A percentile compares a stretch with the other conserved stretches of the same genome.
phyloP scores from a whole-genome alignment of 1,140 invertebrate genomes.

The Globodera rostochiensis region DNA sequence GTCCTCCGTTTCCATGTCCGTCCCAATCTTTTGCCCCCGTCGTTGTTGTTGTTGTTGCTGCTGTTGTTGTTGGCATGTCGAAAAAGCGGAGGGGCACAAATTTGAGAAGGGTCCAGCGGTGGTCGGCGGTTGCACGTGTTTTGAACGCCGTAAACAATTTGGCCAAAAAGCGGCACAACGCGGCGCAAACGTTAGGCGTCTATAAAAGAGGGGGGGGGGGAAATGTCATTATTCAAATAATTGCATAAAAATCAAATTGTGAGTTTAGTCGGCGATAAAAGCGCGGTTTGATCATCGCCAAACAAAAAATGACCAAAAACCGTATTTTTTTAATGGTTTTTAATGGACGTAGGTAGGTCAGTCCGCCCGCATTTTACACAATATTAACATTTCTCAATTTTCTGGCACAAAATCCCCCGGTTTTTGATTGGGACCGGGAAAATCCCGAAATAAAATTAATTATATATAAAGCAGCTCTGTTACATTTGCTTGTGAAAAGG shows the following conservation, averaged over 20 bases:
- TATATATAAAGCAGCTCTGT: too few relatives aligned
- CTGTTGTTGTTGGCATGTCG: background rate
- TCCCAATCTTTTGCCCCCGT: background rate
- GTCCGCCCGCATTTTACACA: background rate
- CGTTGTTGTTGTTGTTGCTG: background rate
- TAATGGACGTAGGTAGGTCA: too few relatives aligned
- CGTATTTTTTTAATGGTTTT: too few relatives aligned
- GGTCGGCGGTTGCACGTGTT: background rate
- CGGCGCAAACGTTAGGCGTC: background rate
- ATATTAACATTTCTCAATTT: background rate
- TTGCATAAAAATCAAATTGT: too few relatives aligned
- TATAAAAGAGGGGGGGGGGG: background rate
- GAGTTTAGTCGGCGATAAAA: background rate
- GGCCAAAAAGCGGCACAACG: constrained; percentile 4
- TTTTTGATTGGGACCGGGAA: too few relatives aligned
- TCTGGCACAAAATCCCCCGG: background rate
- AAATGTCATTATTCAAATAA: too few relatives aligned
- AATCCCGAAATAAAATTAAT: too few relatives aligned
- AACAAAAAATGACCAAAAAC: background rate
- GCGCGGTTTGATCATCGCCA: background rate
- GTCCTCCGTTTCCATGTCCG: background rate
- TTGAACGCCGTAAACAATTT: background rate
- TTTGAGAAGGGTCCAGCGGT: background rate
- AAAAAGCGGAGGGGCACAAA: background rate
- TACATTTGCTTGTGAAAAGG: background rate